Conservation (phyloP, 2,888 invertebrate genomes). For the Herminia tarsipennalis region DNA sequence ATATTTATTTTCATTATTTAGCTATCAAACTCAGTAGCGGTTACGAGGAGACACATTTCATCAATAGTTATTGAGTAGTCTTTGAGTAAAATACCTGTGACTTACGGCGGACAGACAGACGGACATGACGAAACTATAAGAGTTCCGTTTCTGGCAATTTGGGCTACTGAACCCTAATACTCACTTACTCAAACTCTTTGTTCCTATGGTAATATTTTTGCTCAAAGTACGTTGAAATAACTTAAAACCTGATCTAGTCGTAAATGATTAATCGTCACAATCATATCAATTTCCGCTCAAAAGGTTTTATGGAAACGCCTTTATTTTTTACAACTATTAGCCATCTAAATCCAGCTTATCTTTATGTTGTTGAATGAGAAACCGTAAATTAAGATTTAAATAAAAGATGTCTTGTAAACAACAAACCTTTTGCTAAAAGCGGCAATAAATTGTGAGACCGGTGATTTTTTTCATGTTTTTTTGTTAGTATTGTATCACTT, state of each 20-base stretch:
- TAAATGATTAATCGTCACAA: conserved; percentile 18
- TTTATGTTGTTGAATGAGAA: conserved; percentile 68
- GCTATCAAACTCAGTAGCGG: too few species aligned
- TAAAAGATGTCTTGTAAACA: conserved; percentile 82
- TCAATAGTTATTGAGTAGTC: too few species aligned
- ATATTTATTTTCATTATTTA: too few species aligned
- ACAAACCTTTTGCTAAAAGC: conserved; percentile 82
- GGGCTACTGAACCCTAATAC: too few species aligned
- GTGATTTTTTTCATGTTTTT: conserved; percentile 50
- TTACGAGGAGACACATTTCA: too few species aligned
- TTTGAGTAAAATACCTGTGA: too few species aligned
- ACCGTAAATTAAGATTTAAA: conserved; percentile 81
- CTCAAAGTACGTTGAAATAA: background rate
- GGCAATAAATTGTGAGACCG: conserved; percentile 70
- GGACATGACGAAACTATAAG: too few species aligned
- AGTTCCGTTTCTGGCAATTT: too few species aligned
- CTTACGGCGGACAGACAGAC: too few species aligned
- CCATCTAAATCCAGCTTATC: conserved; percentile 66
- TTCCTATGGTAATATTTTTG: too few species aligned
- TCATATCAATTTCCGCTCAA: conserved; percentile 45
- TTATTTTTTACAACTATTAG: conserved; percentile 51
- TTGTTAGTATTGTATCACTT: conserved; percentile 53
- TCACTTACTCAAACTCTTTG: too few species aligned
- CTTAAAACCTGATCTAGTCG: conserved; percentile 1
- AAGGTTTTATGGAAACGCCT: conserved; percentile 32